These are phyloP conservation scores for Leptoclinus maculatus DNA, from an alignment of 2,797 vertebrate species.

Conservation along the genomic window DNA sequence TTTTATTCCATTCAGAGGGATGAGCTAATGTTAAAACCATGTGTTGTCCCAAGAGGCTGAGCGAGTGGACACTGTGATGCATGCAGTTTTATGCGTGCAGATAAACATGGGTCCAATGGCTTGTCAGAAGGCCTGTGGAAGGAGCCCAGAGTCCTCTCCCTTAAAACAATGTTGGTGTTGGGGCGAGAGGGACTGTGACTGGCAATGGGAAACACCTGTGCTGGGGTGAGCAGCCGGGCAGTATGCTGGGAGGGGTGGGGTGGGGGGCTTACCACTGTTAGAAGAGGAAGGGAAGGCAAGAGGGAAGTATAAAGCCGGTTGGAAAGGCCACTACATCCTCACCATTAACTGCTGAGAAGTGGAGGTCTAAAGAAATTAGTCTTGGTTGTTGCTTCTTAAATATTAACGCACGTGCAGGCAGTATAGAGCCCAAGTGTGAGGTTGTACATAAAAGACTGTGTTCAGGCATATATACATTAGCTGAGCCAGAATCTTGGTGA, in stretches of 20 bases:
- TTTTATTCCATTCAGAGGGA: conserved; percentile 61
- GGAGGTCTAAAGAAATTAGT: conserved; percentile 74
- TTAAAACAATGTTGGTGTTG: conserved; percentile 88
- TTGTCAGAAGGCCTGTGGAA: conserved; percentile 87
- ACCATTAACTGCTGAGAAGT: conserved; percentile 77
- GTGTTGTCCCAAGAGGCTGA: conserved; percentile 81
- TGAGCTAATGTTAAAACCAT: conserved; percentile 87
- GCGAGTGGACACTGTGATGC: conserved; percentile 75
- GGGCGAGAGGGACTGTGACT: conserved; percentile 75
- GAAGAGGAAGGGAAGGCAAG: conserved; percentile 58
- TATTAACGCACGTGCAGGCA: conserved; percentile 42
- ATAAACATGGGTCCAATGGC: conserved; percentile 87
- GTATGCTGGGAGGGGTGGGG: conserved; percentile 4
- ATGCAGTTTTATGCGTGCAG: conserved; percentile 87
- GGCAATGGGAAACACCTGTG: conserved; percentile 93
- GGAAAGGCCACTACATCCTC: conserved; percentile 62
- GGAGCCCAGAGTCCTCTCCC: conserved; percentile 81
- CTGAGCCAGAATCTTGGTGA: conserved; percentile 3
- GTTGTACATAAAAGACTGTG: conserved; percentile 16
- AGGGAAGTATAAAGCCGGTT: conserved; percentile 59
- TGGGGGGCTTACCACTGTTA: conserved; percentile 48
- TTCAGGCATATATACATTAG: not conserved
- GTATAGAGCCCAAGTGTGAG: not conserved
- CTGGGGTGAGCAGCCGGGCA: conserved; percentile 73
- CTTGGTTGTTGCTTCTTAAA: conserved; percentile 66